These are phyloP conservation scores for Meles meles DNA, from an alignment of 2,113 vertebrate species.

Conservation along the genomic window DNA sequence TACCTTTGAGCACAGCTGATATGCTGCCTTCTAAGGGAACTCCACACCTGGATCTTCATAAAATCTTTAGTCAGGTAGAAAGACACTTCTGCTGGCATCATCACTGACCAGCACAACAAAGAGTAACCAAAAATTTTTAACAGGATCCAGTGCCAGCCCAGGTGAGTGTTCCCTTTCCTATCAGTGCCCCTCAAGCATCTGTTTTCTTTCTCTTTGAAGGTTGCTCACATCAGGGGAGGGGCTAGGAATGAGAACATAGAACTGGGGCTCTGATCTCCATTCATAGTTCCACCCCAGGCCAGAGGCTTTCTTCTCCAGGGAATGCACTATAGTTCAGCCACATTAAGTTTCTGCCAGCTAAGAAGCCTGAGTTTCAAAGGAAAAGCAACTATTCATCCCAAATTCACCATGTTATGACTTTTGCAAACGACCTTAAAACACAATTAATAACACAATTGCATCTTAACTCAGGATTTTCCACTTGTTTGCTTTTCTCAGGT, in stretches of 20 bases:
- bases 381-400: slow-evolving; percentile 63
- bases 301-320: slow-evolving; percentile 32
- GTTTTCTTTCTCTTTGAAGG: slow-evolving; percentile 45
- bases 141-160: neutral
- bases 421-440: slow-evolving; percentile 61
- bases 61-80: neutral
- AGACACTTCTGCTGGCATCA: neutral
- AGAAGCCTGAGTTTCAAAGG: slow-evolving; percentile 43
- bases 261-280: slow-evolving; percentile 22
- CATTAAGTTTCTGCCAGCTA: slow-evolving; percentile 25
- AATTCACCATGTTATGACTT: slow-evolving; percentile 63
- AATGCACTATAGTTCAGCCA: neutral
- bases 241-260: neutral
- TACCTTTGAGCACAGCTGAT: neutral
- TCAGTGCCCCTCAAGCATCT: neutral
- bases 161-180: neutral
- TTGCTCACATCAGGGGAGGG: neutral
- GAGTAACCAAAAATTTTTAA: neutral
- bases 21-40: neutral
- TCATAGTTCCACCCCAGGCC: neutral
- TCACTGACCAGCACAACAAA: neutral
- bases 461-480: slow-evolving; percentile 69
- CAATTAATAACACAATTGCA: slow-evolving; percentile 70
- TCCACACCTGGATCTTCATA: neutral
- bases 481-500: slow-evolving; percentile 47